Evolutionary conservation across 2,888 invertebrate species (phyloP).

Genomic region (Nymphalis c-album): DNA sequence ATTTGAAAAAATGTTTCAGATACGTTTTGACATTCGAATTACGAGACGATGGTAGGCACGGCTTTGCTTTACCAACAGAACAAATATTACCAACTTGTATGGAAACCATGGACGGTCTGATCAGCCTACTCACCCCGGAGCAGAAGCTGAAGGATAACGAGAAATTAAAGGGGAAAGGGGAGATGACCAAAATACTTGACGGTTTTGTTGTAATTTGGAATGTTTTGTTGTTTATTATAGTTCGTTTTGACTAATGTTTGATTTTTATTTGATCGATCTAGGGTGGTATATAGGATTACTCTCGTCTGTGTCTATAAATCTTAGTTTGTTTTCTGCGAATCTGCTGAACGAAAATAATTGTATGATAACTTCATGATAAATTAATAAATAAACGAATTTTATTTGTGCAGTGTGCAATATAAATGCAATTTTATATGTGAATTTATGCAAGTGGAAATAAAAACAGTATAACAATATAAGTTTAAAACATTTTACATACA

Average conservation of each 20-base stretch:
- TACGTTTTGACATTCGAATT: constrained; percentile 86
- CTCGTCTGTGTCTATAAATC: no score
- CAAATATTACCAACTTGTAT: constrained; percentile 83
- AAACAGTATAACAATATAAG: no score
- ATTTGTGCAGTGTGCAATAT: no score
- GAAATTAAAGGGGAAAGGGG: neutral
- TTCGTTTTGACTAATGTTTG: constrained; percentile 44
- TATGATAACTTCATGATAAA: no score
- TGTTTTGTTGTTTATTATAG: constrained; percentile 54
- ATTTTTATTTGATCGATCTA: neutral
- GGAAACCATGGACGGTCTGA: constrained; percentile 81
- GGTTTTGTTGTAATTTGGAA: constrained; percentile 47
- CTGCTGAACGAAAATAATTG: no score
- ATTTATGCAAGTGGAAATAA: no score
- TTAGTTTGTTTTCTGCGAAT: no score
- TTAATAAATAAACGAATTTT: no score
- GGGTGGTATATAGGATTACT: no score
- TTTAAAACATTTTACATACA: no score
- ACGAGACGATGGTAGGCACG: constrained; percentile 81
- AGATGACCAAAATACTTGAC: constrained; percentile 40
- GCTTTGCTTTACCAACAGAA: constrained; percentile 84
- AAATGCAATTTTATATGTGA: no score
- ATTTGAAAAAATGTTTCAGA: constrained; percentile 43
- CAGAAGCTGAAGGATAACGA: neutral
- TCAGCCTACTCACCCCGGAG: constrained; percentile 45